Evolutionary conservation across 2,797 vertebrate genomes (phyloP).

Genomic region (Eulemur mongoz): DNA sequence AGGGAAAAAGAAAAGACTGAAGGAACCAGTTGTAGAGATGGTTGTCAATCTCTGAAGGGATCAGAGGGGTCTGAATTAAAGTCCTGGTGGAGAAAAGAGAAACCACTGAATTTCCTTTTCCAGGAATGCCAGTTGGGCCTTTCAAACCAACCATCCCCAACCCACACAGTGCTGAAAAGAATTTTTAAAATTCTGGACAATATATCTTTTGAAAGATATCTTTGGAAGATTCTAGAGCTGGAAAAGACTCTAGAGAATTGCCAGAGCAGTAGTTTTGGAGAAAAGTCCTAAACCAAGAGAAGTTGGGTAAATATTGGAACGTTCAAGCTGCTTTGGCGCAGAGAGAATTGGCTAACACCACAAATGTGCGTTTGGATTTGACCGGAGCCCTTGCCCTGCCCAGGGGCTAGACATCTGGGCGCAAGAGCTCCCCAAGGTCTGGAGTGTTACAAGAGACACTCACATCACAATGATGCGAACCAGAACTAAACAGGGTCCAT

Average conservation of each 20-base stretch:
- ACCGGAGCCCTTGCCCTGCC: neutral
- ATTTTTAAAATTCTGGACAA: neutral
- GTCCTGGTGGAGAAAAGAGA: neutral
- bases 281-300: neutral
- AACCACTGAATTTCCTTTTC: neutral
- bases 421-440: neutral
- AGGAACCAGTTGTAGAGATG: neutral
- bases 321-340: neutral
- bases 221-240: neutral
- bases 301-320: neutral
- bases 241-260: neutral
- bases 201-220: neutral
- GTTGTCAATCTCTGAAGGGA: neutral
- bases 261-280: neutral
- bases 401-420: neutral
- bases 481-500: neutral
- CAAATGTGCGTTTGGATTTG: neutral
- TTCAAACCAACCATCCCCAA: neutral
- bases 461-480: accelerated
- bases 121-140: neutral
- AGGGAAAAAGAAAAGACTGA: neutral
- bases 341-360: accelerated
- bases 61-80: neutral
- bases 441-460: neutral
- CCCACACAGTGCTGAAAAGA: neutral